Evolutionary conservation across 2,797 vertebrate genomes (phyloP).

Genomic region (Periophthalmus magnuspinnatus): DNA sequence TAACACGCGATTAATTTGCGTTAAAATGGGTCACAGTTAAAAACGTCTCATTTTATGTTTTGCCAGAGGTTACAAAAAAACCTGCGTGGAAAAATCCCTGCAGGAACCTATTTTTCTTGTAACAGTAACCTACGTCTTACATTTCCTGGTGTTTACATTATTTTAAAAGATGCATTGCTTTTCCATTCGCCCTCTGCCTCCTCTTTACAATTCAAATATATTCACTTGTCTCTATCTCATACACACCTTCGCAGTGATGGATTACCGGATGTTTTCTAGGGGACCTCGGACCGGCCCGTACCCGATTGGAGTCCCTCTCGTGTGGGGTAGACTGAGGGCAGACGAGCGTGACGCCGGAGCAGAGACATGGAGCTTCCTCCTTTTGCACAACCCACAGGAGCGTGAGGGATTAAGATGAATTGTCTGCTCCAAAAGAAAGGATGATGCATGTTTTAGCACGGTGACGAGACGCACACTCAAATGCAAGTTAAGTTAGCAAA

Average conservation of each 20-base stretch:
- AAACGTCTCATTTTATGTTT: background rate
- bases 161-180: background rate
- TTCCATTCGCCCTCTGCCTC: background rate
- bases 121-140: no score
- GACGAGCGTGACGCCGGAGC: constrained; percentile 9
- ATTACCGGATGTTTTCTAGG: constrained; percentile 6
- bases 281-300: background rate
- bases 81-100: background rate
- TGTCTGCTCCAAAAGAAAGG: constrained; percentile 1
- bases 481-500: constrained; percentile 6
- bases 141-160: background rate
- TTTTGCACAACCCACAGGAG: background rate
- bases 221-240: background rate
- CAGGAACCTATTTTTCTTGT: no score
- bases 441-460: background rate
- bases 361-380: constrained; percentile 5
- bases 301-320: constrained; percentile 4
- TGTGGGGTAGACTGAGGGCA: background rate
- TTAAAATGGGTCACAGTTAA: no score
- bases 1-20: no score
- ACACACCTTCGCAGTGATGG: constrained; percentile 13
- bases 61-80: background rate
- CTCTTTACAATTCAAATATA: background rate
- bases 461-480: background rate
- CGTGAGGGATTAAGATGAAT: constrained; percentile 17